Base-by-base conservation (phyloP, 1,140 invertebrate genomes). In the Sycobia sp. region DNA sequence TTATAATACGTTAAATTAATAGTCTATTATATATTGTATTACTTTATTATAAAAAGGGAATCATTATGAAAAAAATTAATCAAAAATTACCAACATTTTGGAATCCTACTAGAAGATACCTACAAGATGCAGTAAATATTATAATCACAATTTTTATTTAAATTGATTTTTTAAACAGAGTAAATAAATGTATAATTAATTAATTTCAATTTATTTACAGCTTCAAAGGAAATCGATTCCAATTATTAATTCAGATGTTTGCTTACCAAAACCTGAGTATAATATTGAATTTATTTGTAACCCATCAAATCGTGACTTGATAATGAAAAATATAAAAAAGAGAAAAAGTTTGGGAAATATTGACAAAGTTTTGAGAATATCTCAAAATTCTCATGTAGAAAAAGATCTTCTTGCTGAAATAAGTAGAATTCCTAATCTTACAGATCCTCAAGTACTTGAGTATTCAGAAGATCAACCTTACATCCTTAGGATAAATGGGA, bases 301-400 rank as follows among this genome's bases (percentile, higher is more conserved):
- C 81, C 70, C 77, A 32, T 72, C 74, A 44, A 90, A 91, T 76
- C 70, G 73, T 20, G 66, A 81, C 29, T 76, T 81, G 70, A 90
- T 92, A 65, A 71, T 76, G 58, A 70, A 84, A 23, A 92, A 93
- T 75, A 89, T 92, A 38, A 70, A 72, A 38, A 77, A 73, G 56
- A 82, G 91, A 67, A 91, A 91, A 84, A 86, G 87, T 49, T 68
- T 87, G 22, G 90, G 89, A 23, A 79, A 91, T 77, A 89, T 93
- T 58, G 75, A 86, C 51, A 78, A 80, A 71, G 85, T 92, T 43
- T 73, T 88, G 46, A 71, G 88, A 73, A 71, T 86, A 10, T 76
- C 82, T 23, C 27, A 73, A 4, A 65, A 81, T 59, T 67, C 83
- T 36, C 67, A 76, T 39, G 54, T 84, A 22, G 74, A 76, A 65